Conservation (phyloP, 2,888 invertebrate species). For the Synanthedon tipuliformis region DNA sequence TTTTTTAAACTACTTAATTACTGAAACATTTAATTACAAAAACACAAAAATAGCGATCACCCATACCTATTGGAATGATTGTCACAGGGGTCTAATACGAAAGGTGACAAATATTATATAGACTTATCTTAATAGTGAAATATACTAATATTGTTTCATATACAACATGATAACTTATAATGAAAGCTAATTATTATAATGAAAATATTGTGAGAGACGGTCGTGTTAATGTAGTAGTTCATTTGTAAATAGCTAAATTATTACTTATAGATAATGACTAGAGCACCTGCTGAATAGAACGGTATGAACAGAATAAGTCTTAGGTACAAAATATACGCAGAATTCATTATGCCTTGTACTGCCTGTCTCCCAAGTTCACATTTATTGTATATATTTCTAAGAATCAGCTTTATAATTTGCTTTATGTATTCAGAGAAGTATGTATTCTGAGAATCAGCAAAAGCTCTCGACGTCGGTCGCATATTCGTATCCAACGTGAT, state of each 20-base stretch:
- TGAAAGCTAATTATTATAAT: neutral
- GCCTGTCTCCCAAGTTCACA: no score
- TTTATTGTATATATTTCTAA: no score
- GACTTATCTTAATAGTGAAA: neutral
- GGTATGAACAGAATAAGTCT: constrained; percentile 12
- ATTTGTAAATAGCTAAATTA: constrained; percentile 40
- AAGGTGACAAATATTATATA: neutral
- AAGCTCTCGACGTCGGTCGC: no score
- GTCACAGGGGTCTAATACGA: no score
- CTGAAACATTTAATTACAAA: no score
- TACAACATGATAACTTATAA: neutral
- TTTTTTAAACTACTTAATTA: no score
- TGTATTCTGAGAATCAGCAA: no score
- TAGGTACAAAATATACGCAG: neutral
- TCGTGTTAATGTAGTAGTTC: constrained; percentile 36
- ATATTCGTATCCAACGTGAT: no score
- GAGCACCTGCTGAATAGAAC: constrained; percentile 28
- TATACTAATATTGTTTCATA: neutral
- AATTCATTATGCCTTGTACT: neutral
- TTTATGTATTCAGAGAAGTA: no score
- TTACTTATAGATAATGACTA: constrained; percentile 31
- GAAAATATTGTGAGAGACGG: neutral
- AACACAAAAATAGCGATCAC: no score
- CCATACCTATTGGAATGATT: no score
- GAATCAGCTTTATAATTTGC: no score